Conservation (phyloP, 2,888 invertebrate genomes). For the Agapostemon virescens region DNA sequence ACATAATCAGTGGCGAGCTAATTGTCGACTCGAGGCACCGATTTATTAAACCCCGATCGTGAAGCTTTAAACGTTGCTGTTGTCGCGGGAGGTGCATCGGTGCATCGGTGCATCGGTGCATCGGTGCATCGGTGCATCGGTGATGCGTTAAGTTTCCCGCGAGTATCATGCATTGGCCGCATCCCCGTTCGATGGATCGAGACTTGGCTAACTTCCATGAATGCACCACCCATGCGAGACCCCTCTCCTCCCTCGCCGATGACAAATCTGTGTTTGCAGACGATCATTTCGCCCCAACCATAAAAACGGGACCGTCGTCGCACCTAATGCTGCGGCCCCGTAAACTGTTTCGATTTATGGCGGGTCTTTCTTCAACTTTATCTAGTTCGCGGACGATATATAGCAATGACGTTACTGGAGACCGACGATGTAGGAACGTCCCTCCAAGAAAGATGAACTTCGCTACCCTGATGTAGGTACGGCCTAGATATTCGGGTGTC, state of each 20-base stretch:
- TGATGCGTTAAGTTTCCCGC: not conserved
- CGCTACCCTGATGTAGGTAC: too few species aligned
- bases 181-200: conserved; percentile 34
- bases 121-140: conserved; percentile 3
- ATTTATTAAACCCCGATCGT: conserved; percentile 53
- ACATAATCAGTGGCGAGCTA: conserved; percentile 33
- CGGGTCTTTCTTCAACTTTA: conserved; percentile 9
- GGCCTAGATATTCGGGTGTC: not conserved
- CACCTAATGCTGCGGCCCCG: not conserved
- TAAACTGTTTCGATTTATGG: conserved; percentile 13
- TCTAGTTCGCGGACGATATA: not conserved
- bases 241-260: too few species aligned
- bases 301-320: conserved; percentile 16
- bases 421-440: not conserved
- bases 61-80: conserved; percentile 31
- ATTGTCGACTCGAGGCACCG: conserved; percentile 47
- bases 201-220: conserved; percentile 52
- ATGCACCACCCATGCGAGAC: not conserved
- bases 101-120: not conserved
- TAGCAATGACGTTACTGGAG: not conserved
- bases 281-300: conserved; percentile 22
- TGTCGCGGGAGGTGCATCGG: not conserved
- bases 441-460: not conserved
- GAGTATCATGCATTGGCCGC: conserved; percentile 7
- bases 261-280: conserved; percentile 51